Percentiles rank a stretch among this genome's conserved stretches.
Conservation (phyloP, 1,140 invertebrate genomes). For the Matsumurasca onukii region DNA sequence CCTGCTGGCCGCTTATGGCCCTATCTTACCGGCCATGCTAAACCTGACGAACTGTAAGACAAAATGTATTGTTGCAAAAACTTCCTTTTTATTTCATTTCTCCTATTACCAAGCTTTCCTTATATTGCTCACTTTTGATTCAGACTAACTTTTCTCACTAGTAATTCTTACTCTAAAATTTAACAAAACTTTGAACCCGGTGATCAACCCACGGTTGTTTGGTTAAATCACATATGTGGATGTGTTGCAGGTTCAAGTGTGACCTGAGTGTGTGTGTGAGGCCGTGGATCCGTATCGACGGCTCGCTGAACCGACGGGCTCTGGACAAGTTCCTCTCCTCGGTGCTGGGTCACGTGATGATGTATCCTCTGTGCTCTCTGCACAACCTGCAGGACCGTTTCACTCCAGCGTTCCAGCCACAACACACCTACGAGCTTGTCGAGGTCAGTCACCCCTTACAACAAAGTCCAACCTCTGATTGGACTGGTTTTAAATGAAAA, state of each 20-base stretch:
- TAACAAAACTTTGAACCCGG: too few relatives aligned
- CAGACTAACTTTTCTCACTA: too few relatives aligned
- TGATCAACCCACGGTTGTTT: too few relatives aligned
- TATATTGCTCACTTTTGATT: too few relatives aligned
- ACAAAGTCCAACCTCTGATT: not conserved
- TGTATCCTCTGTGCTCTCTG: slow-evolving; percentile 53
- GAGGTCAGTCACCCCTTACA: slow-evolving; percentile 47
- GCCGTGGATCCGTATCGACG: slow-evolving; percentile 76
- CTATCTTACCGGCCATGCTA: too few relatives aligned
- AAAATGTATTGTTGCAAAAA: too few relatives aligned
- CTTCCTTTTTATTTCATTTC: too few relatives aligned
- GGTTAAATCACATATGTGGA: not conserved
- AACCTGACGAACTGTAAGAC: too few relatives aligned
- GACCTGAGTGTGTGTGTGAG: slow-evolving; percentile 45
- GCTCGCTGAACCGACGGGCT: slow-evolving; percentile 65
- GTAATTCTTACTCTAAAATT: too few relatives aligned
- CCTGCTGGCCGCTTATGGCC: too few relatives aligned
- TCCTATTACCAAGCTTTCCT: too few relatives aligned
- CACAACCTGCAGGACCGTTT: slow-evolving; percentile 56
- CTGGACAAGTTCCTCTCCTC: slow-evolving; percentile 68
- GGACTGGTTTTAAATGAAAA: not conserved
- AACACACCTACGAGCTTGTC: slow-evolving; percentile 53
- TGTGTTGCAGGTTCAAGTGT: slow-evolving; percentile 8
- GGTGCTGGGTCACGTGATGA: slow-evolving; percentile 62
- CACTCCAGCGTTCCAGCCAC: slow-evolving; percentile 52